Evolutionary conservation across 2,888 invertebrate genomes (phyloP).

Genomic region (Acanthosepion pharaonis): DNA sequence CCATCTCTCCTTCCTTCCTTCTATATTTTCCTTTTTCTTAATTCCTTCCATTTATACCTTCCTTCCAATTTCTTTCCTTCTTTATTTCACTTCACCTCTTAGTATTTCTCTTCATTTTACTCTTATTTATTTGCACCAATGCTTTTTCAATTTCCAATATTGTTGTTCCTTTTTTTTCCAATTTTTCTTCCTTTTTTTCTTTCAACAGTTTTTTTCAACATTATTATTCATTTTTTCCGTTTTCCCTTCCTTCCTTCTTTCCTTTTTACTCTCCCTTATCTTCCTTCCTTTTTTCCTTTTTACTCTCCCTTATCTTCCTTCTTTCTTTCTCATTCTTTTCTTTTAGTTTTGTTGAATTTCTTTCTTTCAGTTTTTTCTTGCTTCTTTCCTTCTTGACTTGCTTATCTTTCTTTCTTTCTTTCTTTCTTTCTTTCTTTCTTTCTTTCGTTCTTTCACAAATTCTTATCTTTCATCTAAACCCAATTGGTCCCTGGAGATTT

Average conservation of each 20-base stretch:
- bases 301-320: background rate
- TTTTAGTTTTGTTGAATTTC: background rate
- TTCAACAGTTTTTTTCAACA: too few species aligned
- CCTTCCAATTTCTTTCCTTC: too few species aligned
- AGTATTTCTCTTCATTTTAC: too few species aligned
- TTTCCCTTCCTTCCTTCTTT: too few species aligned
- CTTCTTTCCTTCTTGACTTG: background rate
- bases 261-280: too few species aligned
- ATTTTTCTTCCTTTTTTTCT: background rate
- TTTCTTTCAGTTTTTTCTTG: background rate
- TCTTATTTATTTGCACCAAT: too few species aligned
- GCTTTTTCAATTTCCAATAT: too few species aligned
- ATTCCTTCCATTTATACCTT: background rate
- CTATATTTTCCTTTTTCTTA: background rate
- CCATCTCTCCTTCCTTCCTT: background rate
- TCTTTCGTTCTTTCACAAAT: background rate
- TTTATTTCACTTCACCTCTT: too few species aligned
- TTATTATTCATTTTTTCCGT: too few species aligned
- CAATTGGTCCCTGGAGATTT: conserved; percentile 7
- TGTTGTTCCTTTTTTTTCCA: background rate
- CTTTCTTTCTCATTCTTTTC: background rate
- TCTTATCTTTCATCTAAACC: conserved; percentile 2
- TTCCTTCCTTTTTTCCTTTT: background rate
- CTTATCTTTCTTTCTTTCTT: background rate
- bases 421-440: background rate